phyloP scores from a whole-genome alignment of 2,113 vertebrate species.

The Embiotoca jacksoni region DNA sequence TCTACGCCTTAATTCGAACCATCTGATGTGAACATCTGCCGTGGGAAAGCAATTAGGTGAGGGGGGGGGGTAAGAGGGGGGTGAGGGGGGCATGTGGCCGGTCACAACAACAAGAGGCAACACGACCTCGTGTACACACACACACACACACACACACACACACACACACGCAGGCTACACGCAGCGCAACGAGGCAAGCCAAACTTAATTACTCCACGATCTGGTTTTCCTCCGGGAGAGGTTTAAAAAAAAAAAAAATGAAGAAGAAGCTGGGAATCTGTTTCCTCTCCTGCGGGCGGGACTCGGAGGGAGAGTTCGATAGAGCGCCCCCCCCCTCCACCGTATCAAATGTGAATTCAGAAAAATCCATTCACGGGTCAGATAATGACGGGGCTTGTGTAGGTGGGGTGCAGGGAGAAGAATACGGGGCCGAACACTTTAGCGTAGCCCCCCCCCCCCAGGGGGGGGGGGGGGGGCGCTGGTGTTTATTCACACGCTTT shows the following conservation, averaged over 20 bases:
- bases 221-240: slow-evolving; percentile 37
- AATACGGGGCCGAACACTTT: slow-evolving; percentile 72
- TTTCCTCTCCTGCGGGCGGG: slow-evolving; percentile 25
- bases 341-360: slow-evolving; percentile 70
- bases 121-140: slow-evolving; percentile 41
- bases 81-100: slow-evolving; percentile 55
- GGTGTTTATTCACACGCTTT: slow-evolving; percentile 84
- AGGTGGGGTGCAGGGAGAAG: slow-evolving; percentile 77
- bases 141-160: slow-evolving; percentile 20
- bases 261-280: not conserved
- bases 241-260: slow-evolving; percentile 5
- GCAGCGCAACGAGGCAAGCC: slow-evolving; percentile 30
- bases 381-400: slow-evolving; percentile 78
- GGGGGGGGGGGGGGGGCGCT: slow-evolving; percentile 51
- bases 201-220: slow-evolving; percentile 60
- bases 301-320: slow-evolving; percentile 38
- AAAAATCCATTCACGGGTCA: slow-evolving; percentile 68
- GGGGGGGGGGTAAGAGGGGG: too few relatives aligned
- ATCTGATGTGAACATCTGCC: slow-evolving; percentile 85
- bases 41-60: slow-evolving; percentile 76
- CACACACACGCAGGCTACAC: slow-evolving; percentile 25
- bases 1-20: slow-evolving; percentile 82
- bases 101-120: slow-evolving; percentile 59
- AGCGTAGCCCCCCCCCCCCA: slow-evolving; percentile 63
- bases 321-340: slow-evolving; percentile 36